Base-by-base conservation (phyloP, 2,113 vertebrate genomes). In the Tetrax tetrax region DNA sequence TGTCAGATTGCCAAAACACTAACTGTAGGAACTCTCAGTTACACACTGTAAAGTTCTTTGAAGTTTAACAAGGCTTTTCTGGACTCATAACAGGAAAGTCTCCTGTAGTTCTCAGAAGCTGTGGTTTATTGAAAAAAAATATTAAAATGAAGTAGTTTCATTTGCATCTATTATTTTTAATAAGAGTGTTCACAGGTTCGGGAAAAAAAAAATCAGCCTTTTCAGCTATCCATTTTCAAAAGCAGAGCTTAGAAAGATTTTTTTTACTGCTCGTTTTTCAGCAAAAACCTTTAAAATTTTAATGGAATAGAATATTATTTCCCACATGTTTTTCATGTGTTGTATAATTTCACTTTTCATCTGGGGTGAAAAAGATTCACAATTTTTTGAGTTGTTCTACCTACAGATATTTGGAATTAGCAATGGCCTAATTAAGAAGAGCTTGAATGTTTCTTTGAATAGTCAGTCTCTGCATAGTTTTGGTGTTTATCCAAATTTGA, bases 401-500 rank as follows among this genome's bases (percentile, higher is more conserved):
- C 47, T 87, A 38, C 29, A 83, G 29, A 43, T 70, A 81, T 66
- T 89, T 78, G 84, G 38, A 84, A 51, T 60, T 84, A 84, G 37
- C 56, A 77, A 57, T 3, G 3, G 9, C 9, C 28, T 72, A 69
- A 91, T 84, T 71, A 79, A 85, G 38, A 93, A 93, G 70, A 90
- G 4, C 37, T 85, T 66, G 22, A 83, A 25, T 84, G 82, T 68
- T 91, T 71, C 41, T 82, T 79, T 83, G 63, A 76, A 61, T 45
- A 87, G 28, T 61, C 35, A 91, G 22, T 72, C 20, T 90, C 53
- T 60, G 21, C 22, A 78, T 65, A 79, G 37, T 48, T 94, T 90
- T 95, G 57, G 41, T 90, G 13, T 63, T 90, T 90, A 91, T 96
- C 74, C 84, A 96, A 83, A 87, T 80, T 29, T 85, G 45, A 79